Percentiles rank a stretch among this genome's conserved stretches.
Evolutionary conservation across 2,113 vertebrate species (phyloP).

Genomic region (Poeciliopsis turrubarensis): DNA sequence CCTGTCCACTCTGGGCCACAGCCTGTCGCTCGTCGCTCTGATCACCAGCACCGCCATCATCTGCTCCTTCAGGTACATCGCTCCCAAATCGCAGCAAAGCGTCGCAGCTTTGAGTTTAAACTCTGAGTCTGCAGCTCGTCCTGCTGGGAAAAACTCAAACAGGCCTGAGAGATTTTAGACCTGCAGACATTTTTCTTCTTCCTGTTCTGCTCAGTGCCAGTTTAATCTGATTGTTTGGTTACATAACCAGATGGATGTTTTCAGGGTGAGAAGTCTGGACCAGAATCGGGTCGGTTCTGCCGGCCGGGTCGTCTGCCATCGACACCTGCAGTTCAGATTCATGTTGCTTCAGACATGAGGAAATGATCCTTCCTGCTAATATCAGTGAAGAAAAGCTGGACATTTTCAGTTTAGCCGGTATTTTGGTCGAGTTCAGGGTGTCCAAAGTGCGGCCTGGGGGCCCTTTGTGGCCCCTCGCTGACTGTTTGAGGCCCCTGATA

Average conservation of each 20-base stretch:
- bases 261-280: too few species aligned
- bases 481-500: too few species aligned
- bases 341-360: background rate
- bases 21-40: conserved; percentile 91
- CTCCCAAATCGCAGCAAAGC: background rate
- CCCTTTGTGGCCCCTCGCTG: too few species aligned
- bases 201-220: background rate
- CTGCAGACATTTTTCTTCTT: background rate
- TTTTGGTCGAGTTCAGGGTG: too few species aligned
- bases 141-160: too few species aligned
- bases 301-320: background rate
- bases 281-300: background rate
- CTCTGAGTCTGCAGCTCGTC: background rate
- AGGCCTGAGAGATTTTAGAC: too few species aligned
- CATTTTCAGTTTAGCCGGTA: too few species aligned
- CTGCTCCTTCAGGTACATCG: conserved; percentile 88
- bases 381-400: too few species aligned
- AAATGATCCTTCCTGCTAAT: background rate
- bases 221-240: background rate
- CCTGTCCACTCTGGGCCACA: conserved; percentile 93
- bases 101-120: background rate
- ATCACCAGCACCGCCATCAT: conserved; percentile 91
- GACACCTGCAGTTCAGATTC: background rate
- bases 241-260: background rate
- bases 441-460: too few species aligned